These are phyloP conservation scores for Calephelis nemesis DNA, from an alignment of 1,140 invertebrate species.

Conservation along the genomic window DNA sequence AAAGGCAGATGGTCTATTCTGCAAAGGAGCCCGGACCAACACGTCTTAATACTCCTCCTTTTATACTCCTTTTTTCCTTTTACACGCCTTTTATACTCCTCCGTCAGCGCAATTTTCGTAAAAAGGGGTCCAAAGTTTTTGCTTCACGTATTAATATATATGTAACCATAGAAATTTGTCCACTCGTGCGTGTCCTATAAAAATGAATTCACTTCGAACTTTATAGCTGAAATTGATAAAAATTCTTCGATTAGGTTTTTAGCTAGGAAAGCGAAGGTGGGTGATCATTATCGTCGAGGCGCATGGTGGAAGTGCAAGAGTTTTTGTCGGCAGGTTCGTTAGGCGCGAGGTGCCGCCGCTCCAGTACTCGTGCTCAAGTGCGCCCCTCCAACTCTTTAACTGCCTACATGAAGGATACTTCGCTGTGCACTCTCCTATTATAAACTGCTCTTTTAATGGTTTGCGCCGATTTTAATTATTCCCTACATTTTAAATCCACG, in stretches of 20 bases:
- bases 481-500: conserved; percentile 54
- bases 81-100: too few relatives aligned
- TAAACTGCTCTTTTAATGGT: conserved; percentile 78
- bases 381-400: conserved; percentile 77
- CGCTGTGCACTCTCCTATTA: conserved; percentile 74
- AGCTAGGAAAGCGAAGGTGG: conserved; percentile 33
- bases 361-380: conserved; percentile 71
- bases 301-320: conserved; percentile 39
- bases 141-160: too few relatives aligned
- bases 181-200: too few relatives aligned
- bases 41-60: too few relatives aligned
- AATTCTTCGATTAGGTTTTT: conserved; percentile 35
- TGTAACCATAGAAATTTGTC: too few relatives aligned
- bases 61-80: too few relatives aligned
- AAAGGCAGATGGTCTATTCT: too few relatives aligned
- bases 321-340: conserved; percentile 71
- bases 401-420: conserved; percentile 77
- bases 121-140: too few relatives aligned
- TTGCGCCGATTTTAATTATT: conserved; percentile 76
- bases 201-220: too few relatives aligned
- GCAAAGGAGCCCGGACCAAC: too few relatives aligned
- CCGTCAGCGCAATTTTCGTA: too few relatives aligned
- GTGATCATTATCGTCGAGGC: conserved; percentile 38
- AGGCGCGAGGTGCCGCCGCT: conserved; percentile 65
- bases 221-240: background rate